Percentiles rank a stretch among this genome's conserved stretches.
Evolutionary conservation across 2,888 invertebrate species (phyloP).

Genomic region (Zonitis immaculata): DNA sequence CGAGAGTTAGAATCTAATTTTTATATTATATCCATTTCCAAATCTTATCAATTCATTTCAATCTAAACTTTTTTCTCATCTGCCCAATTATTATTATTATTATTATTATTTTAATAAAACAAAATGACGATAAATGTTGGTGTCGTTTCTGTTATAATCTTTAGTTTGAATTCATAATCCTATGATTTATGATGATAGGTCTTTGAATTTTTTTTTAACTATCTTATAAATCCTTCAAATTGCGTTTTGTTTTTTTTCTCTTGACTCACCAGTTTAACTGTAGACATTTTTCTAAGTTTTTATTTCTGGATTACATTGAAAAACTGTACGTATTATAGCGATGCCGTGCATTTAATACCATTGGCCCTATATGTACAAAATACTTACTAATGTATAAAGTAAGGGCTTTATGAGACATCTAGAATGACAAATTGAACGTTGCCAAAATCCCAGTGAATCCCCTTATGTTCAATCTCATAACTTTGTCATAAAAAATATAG

Average conservation of each 20-base stretch:
- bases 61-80: neutral
- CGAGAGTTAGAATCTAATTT: neutral
- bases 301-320: neutral
- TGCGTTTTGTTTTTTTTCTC: no score
- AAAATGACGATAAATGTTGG: neutral
- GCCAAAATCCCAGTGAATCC: constrained; percentile 31
- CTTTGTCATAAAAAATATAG: no score
- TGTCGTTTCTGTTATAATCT: neutral
- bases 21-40: neutral
- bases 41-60: neutral
- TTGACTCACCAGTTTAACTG: no score
- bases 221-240: neutral
- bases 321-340: neutral
- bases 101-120: neutral
- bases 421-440: constrained; percentile 33
- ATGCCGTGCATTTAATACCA: neutral
- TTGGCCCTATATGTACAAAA: neutral
- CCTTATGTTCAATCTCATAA: constrained; percentile 29
- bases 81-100: no score
- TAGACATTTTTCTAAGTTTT: no score
- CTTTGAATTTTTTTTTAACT: neutral
- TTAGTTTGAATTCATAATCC: neutral
- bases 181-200: neutral
- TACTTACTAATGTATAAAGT: neutral
- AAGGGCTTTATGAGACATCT: neutral